Percentiles rank a stretch among this genome's conserved stretches.
Conservation (phyloP, 2,113 vertebrate genomes). For the Rhineura floridana region DNA sequence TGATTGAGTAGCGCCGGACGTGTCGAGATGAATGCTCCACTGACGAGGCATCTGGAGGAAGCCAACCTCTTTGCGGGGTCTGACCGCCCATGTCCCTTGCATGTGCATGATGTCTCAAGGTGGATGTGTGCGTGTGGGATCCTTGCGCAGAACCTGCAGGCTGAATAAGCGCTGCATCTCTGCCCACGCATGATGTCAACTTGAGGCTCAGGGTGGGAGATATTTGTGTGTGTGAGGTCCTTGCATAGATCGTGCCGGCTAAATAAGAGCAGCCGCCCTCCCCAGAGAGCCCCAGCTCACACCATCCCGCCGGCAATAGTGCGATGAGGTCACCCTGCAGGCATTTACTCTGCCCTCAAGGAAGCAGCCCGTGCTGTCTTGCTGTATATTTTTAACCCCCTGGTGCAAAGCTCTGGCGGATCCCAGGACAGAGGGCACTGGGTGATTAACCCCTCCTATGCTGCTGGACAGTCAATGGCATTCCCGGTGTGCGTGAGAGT, state of each 20-base stretch:
- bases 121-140: no score
- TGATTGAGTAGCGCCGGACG: no score
- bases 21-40: no score
- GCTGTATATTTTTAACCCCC: constrained; percentile 22
- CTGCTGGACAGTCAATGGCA: no score
- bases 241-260: no score
- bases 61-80: no score
- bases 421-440: neutral
- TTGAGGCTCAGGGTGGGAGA: neutral
- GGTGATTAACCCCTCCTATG: neutral
- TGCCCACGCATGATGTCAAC: no score
- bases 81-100: no score
- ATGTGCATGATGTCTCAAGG: no score
- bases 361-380: neutral
- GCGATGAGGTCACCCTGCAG: constrained; percentile 6
- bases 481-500: neutral
- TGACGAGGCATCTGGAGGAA: no score
- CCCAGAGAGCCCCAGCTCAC: neutral
- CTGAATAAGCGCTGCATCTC: no score
- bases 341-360: neutral
- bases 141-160: no score
- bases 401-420: neutral
- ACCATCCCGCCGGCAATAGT: neutral
- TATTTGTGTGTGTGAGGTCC: neutral
- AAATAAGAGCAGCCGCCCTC: neutral